These are phyloP conservation scores for Erpetoichthys calabaricus DNA, from an alignment of 2,797 vertebrate species.

Conservation along the genomic window DNA sequence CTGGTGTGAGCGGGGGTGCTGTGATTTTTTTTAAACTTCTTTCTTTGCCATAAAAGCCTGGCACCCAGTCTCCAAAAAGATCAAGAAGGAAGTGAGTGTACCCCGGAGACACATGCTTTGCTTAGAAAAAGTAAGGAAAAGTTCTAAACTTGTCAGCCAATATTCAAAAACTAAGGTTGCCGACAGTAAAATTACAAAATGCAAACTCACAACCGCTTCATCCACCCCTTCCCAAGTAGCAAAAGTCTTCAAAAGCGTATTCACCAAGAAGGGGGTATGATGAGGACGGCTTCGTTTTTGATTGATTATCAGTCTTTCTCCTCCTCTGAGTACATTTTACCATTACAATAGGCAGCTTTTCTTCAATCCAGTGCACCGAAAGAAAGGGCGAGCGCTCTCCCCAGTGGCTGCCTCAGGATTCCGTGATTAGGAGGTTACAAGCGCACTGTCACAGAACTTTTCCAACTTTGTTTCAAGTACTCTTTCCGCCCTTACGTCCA, in stretches of 20 bases:
- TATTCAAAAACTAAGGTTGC: too few relatives aligned
- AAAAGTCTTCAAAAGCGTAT: constrained; percentile 1
- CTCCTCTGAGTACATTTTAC: constrained; percentile 60
- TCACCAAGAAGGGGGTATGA: constrained; percentile 25
- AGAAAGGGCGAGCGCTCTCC: constrained; percentile 51
- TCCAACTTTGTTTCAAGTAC: constrained; percentile 9
- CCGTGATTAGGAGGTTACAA: constrained; percentile 11
- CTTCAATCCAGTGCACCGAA: constrained; percentile 63
- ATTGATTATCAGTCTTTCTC: constrained; percentile 53
- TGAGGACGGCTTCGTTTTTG: constrained; percentile 38
- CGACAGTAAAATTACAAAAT: too few relatives aligned
- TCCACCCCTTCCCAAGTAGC: neutral
- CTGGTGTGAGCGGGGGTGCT: too few relatives aligned
- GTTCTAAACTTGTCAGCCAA: too few relatives aligned
- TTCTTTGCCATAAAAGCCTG: too few relatives aligned
- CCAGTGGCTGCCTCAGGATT: constrained; percentile 11
- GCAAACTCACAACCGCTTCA: too few relatives aligned
- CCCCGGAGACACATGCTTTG: too few relatives aligned
- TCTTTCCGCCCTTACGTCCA: constrained; percentile 13
- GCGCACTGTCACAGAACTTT: constrained; percentile 11
- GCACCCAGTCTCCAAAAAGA: too few relatives aligned
- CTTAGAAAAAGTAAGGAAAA: too few relatives aligned
- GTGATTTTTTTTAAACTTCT: too few relatives aligned
- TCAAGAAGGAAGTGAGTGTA: too few relatives aligned
- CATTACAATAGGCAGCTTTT: constrained; percentile 78